A percentile compares a stretch with the other conserved stretches of the same genome.
Evolutionary conservation across 2,113 vertebrate genomes (phyloP).

Genomic region (Prunella fulvescens): DNA sequence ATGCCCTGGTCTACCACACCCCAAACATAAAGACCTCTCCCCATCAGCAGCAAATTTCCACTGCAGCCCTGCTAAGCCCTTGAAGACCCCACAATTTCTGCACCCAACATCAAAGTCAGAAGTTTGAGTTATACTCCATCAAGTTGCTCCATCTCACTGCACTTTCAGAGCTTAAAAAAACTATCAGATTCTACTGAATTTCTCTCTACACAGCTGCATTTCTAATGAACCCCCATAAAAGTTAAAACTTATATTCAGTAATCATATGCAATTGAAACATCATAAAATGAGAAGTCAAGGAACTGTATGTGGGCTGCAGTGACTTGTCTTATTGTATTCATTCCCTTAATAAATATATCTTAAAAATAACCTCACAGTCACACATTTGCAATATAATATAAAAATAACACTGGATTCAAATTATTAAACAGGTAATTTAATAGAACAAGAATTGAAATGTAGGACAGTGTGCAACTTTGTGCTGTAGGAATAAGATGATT

Average conservation of each 20-base stretch:
- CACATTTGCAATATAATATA: slow-evolving; percentile 48
- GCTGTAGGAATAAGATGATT: slow-evolving; percentile 21
- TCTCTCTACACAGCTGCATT: slow-evolving; percentile 41
- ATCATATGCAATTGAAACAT: slow-evolving; percentile 62
- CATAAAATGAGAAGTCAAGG: slow-evolving; percentile 62
- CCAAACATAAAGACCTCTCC: not conserved
- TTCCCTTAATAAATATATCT: slow-evolving; percentile 70
- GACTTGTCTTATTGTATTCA: slow-evolving; percentile 66
- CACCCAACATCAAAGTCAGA: not conserved
- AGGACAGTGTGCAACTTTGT: slow-evolving; percentile 38
- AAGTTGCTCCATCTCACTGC: slow-evolving; percentile 5
- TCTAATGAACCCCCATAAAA: slow-evolving; percentile 58
- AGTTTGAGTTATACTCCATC: not conserved
- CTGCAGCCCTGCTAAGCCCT: not conserved
- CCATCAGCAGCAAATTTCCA: not conserved
- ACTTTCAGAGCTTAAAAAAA: slow-evolving; percentile 22
- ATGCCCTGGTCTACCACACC: not conserved
- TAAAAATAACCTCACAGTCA: slow-evolving; percentile 67
- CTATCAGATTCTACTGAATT: slow-evolving; percentile 23
- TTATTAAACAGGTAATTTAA: slow-evolving; percentile 62
- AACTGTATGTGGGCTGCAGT: slow-evolving; percentile 58
- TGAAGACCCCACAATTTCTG: not conserved
- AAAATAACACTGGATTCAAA: slow-evolving; percentile 67
- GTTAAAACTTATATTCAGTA: slow-evolving; percentile 49
- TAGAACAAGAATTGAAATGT: slow-evolving; percentile 44